These are phyloP conservation scores for Eubasilissa regina DNA, from an alignment of 1,140 invertebrate species.

Conservation along the genomic window DNA sequence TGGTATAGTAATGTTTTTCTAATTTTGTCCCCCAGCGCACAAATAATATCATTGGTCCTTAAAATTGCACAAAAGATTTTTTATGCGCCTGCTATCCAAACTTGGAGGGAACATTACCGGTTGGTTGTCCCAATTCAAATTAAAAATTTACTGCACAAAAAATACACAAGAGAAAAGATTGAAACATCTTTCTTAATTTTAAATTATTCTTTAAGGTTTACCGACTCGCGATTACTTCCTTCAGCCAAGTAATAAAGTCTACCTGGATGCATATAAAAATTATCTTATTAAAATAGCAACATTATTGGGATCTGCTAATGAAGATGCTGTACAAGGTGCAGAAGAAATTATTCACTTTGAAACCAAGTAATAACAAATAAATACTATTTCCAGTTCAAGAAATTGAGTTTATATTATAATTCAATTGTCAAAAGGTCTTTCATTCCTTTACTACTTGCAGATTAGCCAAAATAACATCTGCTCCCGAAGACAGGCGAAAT, in stretches of 20 bases:
- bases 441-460: slow-evolving; percentile 65
- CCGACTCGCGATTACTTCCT: slow-evolving; percentile 91
- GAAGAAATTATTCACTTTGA: slow-evolving; percentile 57
- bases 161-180: no score
- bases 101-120: no score
- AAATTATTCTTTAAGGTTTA: slow-evolving; percentile 71
- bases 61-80: no score
- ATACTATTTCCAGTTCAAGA: no score
- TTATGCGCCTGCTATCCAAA: no score
- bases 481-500: slow-evolving; percentile 86
- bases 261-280: slow-evolving; percentile 84
- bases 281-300: slow-evolving; percentile 73
- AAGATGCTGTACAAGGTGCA: slow-evolving; percentile 47
- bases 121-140: no score
- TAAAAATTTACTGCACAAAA: slow-evolving; percentile 11
- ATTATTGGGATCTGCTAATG: slow-evolving; percentile 44
- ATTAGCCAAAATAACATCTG: slow-evolving; percentile 79
- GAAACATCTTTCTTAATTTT: background rate
- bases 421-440: no score
- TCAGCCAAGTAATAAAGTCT: slow-evolving; percentile 78
- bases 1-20: no score
- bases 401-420: no score
- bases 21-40: no score
- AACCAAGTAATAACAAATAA: slow-evolving; percentile 39
- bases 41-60: no score